Evolutionary conservation across 1,140 invertebrate species (phyloP), one percentile per base, ranked within the genome.

Genomic region (Camponotus pennsylvanicus): DNA sequence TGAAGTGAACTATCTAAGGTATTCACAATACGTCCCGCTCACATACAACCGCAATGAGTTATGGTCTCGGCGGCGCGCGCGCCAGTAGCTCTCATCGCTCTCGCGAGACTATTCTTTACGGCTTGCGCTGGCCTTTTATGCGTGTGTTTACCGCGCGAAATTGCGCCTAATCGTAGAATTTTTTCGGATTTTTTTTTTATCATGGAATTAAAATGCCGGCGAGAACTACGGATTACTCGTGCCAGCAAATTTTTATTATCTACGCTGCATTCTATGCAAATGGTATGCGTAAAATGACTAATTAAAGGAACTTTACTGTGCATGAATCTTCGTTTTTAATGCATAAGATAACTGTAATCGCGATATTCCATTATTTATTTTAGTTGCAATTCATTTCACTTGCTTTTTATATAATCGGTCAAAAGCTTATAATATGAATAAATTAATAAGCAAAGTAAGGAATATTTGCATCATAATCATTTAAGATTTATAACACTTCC

Each of bases 1-100:
- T 89, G 85, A 85, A 83, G 76, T 87, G 84, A 86, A 84, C 85
- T 86, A 89, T 89, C 88, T 89, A 77, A 89, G 78, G 67, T 86
- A 89, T 89, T 89, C 76, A 83, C 83, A 89, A 88, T 88, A 86
- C 69, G n/a, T 70, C 15, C 57, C 13, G 67, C n/a, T 63, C 57
- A 71, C 32, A 57, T 86, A 89, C 49, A 86, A 61, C 76, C 73
- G 27, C 45, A 76, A 88, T 77, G 64, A 82, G 76, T 82, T 75
- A 88, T 82, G 59, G 88, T 86, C 85, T 79, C 21, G 21, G 13
- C 42, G n/a, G 42, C 18, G 37, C 21, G 49, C 71, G 34, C 45
- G n/a, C 78, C 67, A 55, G 77, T 78, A 67, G 34, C 7, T 45
- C 42, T 73, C 76, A 71, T 37, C 59, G 27, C 57, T 40, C 32